These are phyloP conservation scores for Saturnia japonica DNA, from an alignment of 2,888 invertebrate species.

Conservation along the genomic window DNA sequence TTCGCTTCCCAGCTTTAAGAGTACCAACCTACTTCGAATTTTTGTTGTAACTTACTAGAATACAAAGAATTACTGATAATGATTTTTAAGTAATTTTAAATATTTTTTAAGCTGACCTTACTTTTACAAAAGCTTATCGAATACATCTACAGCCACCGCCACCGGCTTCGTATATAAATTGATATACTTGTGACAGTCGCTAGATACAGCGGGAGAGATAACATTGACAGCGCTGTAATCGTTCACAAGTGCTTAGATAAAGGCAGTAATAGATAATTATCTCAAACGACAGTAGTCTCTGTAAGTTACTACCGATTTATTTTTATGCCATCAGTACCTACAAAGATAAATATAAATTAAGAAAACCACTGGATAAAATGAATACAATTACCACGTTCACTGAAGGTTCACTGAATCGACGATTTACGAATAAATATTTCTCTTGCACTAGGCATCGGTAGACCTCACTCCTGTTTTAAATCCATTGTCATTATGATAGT, in stretches of 20 bases:
- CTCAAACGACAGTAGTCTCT: neutral
- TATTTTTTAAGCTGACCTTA: neutral
- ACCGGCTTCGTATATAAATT: conserved; percentile 8
- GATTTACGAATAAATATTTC: too few species aligned
- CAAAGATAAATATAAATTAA: neutral
- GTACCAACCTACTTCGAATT: neutral
- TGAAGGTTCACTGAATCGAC: too few species aligned
- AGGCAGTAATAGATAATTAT: neutral
- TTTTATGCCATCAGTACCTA: neutral
- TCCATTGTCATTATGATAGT: too few species aligned
- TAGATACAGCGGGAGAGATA: neutral
- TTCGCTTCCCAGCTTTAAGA: too few species aligned
- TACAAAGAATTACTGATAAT: too few species aligned
- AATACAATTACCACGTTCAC: neutral
- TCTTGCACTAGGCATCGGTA: too few species aligned
- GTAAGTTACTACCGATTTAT: conserved; percentile 4
- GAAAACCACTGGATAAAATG: too few species aligned
- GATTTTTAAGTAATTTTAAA: neutral
- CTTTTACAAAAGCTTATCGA: neutral
- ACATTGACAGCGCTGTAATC: conserved; percentile 11
- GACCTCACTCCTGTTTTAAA: too few species aligned
- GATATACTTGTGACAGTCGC: conserved; percentile 2
- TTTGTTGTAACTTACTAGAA: neutral
- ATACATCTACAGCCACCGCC: neutral
- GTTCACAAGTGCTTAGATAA: conserved; percentile 1